Percentiles rank a stretch among this genome's conserved stretches.
Evolutionary conservation across 2,113 vertebrate genomes (phyloP).

Genomic region (Nipponia nippon): DNA sequence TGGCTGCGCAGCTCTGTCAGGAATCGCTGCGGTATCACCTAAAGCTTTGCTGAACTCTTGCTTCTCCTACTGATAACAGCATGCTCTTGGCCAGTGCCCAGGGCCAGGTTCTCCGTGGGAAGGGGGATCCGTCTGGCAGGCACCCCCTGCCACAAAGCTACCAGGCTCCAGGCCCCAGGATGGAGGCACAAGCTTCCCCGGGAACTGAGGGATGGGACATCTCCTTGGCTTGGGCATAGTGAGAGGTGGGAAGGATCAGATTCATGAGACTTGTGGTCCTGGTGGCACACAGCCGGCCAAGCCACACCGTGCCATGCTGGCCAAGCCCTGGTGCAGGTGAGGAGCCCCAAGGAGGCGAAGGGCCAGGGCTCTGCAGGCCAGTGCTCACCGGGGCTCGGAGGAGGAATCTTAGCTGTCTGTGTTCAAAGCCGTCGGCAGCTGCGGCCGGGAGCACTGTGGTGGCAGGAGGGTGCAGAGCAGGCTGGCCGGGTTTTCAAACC

Average conservation of each 20-base stretch:
- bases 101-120: neutral
- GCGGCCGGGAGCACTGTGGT: accelerated
- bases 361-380: neutral
- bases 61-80: neutral
- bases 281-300: neutral
- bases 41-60: neutral
- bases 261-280: neutral
- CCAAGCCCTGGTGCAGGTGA: neutral
- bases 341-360: neutral
- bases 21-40: neutral
- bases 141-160: accelerated
- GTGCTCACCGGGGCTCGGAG: neutral
- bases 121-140: neutral
- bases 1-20: neutral
- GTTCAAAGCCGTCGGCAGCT: neutral
- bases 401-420: neutral
- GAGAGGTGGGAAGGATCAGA: neutral
- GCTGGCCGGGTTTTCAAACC: neutral
- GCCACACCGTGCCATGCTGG: neutral
- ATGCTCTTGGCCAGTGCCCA: slow-evolving; percentile 7
- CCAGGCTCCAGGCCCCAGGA: neutral
- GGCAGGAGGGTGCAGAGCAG: neutral
- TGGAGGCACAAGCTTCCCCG: neutral
- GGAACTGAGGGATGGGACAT: neutral
- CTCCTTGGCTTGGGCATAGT: neutral